These are phyloP conservation scores for Anser cygnoides DNA, from an alignment of 2,113 vertebrate species.

Conservation along the genomic window DNA sequence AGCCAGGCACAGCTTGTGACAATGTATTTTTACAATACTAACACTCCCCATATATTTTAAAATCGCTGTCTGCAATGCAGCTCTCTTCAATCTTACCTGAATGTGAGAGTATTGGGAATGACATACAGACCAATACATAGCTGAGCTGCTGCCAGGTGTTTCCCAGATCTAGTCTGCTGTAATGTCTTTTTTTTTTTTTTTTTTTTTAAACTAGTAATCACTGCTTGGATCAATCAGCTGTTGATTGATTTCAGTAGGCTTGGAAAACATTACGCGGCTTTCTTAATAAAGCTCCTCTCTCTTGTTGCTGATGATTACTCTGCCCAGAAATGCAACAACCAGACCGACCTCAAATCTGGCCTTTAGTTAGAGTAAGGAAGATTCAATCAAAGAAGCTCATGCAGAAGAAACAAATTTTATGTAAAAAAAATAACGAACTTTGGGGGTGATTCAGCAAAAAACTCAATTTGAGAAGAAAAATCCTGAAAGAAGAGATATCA, in stretches of 20 bases:
- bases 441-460: background rate
- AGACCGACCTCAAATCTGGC: background rate
- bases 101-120: background rate
- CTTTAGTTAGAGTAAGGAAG: background rate
- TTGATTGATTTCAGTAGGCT: background rate
- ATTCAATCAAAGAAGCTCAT: background rate
- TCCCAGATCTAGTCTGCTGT: background rate
- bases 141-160: background rate
- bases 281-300: background rate
- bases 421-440: background rate
- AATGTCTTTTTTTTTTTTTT: too few species aligned
- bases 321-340: background rate
- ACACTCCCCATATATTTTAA: background rate
- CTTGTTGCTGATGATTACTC: background rate
- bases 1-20: background rate
- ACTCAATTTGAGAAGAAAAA: background rate
- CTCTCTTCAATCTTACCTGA: background rate
- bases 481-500: background rate
- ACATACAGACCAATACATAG: background rate
- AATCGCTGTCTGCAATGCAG: background rate
- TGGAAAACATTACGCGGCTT: background rate
- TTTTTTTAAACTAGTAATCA: background rate
- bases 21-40: background rate
- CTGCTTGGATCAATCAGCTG: background rate
- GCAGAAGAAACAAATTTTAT: background rate